These are phyloP conservation scores for Orchestia grillus DNA, from an alignment of 1,140 invertebrate genomes.

Conservation along the genomic window DNA sequence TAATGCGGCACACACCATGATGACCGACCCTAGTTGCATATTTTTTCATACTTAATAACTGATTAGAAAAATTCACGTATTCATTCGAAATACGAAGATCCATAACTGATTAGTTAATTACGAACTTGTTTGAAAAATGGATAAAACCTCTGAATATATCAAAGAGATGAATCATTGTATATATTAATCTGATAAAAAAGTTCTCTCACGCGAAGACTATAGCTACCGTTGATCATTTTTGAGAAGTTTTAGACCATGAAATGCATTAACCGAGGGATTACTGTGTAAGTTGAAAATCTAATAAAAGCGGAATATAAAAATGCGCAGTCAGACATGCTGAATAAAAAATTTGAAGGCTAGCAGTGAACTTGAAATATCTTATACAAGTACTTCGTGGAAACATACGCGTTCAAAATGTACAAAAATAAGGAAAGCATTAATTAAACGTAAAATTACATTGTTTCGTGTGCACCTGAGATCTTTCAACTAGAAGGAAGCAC, in stretches of 20 bases:
- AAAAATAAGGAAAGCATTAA: not conserved
- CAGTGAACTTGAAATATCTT: not conserved
- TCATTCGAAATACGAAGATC: no score
- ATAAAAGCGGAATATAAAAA: not conserved
- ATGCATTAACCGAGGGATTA: not conserved
- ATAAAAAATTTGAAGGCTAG: not conserved
- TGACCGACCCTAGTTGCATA: no score
- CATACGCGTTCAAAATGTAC: not conserved
- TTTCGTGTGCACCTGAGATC: not conserved
- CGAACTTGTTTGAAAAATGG: not conserved
- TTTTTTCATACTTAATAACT: no score
- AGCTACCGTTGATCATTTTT: not conserved
- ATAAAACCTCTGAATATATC: not conserved
- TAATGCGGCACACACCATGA: no score
- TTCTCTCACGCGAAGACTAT: not conserved
- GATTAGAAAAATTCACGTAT: no score
- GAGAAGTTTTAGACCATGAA: not conserved
- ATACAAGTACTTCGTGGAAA: not conserved
- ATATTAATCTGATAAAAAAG: not conserved
- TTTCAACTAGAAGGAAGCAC: not conserved
- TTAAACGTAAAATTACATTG: not conserved
- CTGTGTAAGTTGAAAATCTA: not conserved
- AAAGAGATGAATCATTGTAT: not conserved
- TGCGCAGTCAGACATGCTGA: not conserved
- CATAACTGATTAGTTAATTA: no score